Percentiles rank a stretch among this genome's conserved stretches.
Evolutionary conservation across 1,140 invertebrate species (phyloP).

Genomic region (Drosophila suzukii): DNA sequence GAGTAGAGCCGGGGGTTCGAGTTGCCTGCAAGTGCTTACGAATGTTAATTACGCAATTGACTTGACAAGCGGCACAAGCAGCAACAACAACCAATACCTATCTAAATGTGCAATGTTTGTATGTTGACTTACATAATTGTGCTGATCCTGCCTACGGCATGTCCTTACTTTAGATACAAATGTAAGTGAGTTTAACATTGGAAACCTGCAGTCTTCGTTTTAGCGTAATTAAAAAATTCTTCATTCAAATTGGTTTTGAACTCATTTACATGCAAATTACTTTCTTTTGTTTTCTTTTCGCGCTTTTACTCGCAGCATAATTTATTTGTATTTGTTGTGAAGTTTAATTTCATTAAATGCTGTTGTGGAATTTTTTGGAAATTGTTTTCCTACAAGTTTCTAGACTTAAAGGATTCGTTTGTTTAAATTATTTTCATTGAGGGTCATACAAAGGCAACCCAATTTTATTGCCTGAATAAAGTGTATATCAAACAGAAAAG

Average conservation of each 20-base stretch:
- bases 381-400: background rate
- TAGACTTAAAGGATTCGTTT: conserved; percentile 13
- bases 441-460: conserved; percentile 2
- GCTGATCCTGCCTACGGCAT: conserved; percentile 4
- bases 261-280: conserved; percentile 69
- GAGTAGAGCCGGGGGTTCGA: conserved; percentile 10
- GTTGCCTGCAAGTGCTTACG: conserved; percentile 28
- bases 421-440: conserved; percentile 8
- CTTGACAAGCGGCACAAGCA: conserved; percentile 57
- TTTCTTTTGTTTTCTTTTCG: conserved; percentile 54
- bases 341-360: conserved; percentile 54
- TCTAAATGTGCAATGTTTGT: conserved; percentile 29
- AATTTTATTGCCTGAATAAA: conserved; percentile 10
- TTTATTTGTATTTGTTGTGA: conserved; percentile 61
- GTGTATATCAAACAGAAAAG: conserved; percentile 17
- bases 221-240: conserved; percentile 33
- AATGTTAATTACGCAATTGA: conserved; percentile 80
- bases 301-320: conserved; percentile 5
- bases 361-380: conserved; percentile 18
- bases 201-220: conserved; percentile 15
- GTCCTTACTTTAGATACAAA: background rate
- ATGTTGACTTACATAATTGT: conserved; percentile 46
- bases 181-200: background rate
- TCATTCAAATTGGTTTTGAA: conserved; percentile 29
- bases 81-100: conserved; percentile 25